These are phyloP conservation scores for Apomyelois bistriatella DNA, from an alignment of 2,888 invertebrate genomes.

Conservation along the genomic window DNA sequence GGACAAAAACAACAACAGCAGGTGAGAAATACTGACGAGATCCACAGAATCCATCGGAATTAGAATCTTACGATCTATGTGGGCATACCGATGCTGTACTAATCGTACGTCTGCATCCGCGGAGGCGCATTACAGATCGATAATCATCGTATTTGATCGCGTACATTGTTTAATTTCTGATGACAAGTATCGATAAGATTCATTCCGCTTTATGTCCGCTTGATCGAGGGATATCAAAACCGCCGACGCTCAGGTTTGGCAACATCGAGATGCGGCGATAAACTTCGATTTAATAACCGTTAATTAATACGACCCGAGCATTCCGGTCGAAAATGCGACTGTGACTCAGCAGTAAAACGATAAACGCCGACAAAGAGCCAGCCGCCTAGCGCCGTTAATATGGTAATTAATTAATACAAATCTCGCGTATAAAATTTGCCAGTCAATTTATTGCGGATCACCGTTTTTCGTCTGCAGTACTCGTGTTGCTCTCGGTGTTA, in stretches of 20 bases:
- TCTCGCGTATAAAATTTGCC: conserved; percentile 64
- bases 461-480: background rate
- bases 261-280: conserved; percentile 75
- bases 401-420: conserved; percentile 77
- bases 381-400: conserved; percentile 72
- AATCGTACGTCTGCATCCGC: conserved; percentile 35
- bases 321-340: conserved; percentile 68
- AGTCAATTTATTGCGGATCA: conserved; percentile 51
- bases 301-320: conserved; percentile 76
- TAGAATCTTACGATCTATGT: conserved; percentile 26
- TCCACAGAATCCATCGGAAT: conserved; percentile 44
- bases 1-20: conserved; percentile 66
- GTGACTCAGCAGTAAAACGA: conserved; percentile 70
- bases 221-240: conserved; percentile 60
- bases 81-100: conserved; percentile 10
- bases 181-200: conserved; percentile 70
- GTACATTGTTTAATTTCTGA: conserved; percentile 73
- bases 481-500: conserved; percentile 18
- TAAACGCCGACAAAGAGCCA: conserved; percentile 70
- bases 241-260: conserved; percentile 72
- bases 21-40: conserved; percentile 71
- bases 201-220: conserved; percentile 53
- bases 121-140: conserved; percentile 46
- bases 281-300: conserved; percentile 77
- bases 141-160: conserved; percentile 68